Evolutionary conservation across 2,888 invertebrate genomes (phyloP), one percentile per base, ranked within the genome.

Genomic region (Andrena chrysosceles): DNA sequence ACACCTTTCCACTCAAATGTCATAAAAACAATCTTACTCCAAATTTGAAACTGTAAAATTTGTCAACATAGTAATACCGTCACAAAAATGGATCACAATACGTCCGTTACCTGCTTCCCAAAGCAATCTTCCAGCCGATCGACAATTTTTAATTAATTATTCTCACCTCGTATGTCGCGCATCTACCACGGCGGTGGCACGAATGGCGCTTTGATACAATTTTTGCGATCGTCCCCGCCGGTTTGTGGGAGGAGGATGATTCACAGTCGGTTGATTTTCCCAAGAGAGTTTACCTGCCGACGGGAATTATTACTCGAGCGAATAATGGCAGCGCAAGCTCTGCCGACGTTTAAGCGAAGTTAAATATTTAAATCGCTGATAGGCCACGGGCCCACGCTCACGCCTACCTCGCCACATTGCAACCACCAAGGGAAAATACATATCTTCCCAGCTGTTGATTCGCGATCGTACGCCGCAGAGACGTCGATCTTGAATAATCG

Each of bases 281-380:
- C 78, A 77, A 42, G 60, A 74, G 66, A 73, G 75, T 84, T 84
- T 87, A 81, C 71, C 64, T 69, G 76, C 48, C 60, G 63, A 48
- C 69, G 69, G 62, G 81, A 86, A 85, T 87, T 86, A 86, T 85
- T 72, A 77, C 73, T 68, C 66, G 59, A 70, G 62, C 77, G 81
- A 86, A 78, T 87, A 87, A 87, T 83, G 81, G 77, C 73, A 48
- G 70, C 69, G 70, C 42, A 62, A 70, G 60, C 63, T 33, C 35
- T 29, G 74, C 75, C 49, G 63, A 68, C 81, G 85, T 83, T 87
- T 76, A 79, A 84, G 35, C 85, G 23, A 67, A 83, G 75, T 88
- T 84, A 89, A 87, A 85, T 89, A 84, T 89, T 88, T 83, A 87
- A 89, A 89, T 83, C 78, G 68, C 54, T 73, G 70, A 85, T 80